Conservation (phyloP, 2,797 vertebrate genomes). For the Phalloptychus januarius region DNA sequence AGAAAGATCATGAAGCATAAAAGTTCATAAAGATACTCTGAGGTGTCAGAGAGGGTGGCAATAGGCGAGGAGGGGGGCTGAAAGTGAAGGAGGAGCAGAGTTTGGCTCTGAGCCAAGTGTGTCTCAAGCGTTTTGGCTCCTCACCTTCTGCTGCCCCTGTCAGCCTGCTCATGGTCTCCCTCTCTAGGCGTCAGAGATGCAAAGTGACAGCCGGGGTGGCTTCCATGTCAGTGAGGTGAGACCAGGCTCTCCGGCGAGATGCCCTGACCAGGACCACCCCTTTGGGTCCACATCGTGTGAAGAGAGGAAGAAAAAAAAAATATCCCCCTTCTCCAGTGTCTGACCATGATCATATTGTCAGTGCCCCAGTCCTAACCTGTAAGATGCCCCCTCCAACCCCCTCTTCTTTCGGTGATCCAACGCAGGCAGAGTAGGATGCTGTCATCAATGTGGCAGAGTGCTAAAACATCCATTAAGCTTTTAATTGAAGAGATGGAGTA, state of each 20-base stretch:
- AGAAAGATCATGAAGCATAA: constrained; percentile 74
- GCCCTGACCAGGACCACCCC: constrained; percentile 71
- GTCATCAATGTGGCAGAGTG: constrained; percentile 75
- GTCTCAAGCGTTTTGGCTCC: constrained; percentile 78
- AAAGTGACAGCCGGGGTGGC: constrained; percentile 79
- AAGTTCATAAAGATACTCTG: constrained; percentile 64
- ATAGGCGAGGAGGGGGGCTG: background rate
- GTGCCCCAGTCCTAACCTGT: constrained; percentile 69
- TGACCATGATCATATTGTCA: constrained; percentile 73
- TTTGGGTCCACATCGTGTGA: constrained; percentile 71
- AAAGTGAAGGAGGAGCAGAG: constrained; percentile 32
- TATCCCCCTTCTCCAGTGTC: constrained; percentile 49
- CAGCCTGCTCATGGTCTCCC: constrained; percentile 67
- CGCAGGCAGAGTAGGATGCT: constrained; percentile 71
- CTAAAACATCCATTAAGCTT: constrained; percentile 78
- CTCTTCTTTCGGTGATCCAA: constrained; percentile 47
- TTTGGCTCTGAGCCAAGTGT: constrained; percentile 79
- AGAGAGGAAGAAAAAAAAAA: constrained; percentile 56
- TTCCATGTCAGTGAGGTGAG: constrained; percentile 79
- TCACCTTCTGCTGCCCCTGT: constrained; percentile 75
- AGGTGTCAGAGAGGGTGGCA: constrained; percentile 53
- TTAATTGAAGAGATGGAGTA: constrained; percentile 75
- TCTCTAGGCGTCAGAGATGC: constrained; percentile 69
- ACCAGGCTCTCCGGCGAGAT: constrained; percentile 70
- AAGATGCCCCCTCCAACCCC: constrained; percentile 41